phyloP scores from a whole-genome alignment of 2,888 invertebrate species.

The Cosmopolites sordidus region DNA sequence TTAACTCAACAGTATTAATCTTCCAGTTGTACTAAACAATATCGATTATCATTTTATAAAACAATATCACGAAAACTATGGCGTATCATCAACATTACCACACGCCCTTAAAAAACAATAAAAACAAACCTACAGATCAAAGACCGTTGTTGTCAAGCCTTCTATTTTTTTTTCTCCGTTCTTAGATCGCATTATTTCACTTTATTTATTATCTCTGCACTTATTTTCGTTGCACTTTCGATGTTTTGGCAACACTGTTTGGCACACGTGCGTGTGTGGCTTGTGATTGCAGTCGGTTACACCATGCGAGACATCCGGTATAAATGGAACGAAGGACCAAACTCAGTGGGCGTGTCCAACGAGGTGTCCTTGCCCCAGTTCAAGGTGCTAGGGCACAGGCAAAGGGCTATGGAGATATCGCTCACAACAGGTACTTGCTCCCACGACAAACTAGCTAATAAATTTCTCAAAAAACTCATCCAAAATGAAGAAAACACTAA shows the following conservation, averaged over 20 bases:
- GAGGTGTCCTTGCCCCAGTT: conserved; percentile 96
- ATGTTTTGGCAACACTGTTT: conserved; percentile 3
- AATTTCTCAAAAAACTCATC: background rate
- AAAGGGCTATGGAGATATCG: conserved; percentile 93
- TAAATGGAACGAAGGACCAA: conserved; percentile 94
- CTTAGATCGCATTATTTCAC: conserved; percentile 37
- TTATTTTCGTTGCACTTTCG: conserved; percentile 1
- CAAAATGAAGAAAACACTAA: too few species aligned
- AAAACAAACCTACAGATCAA: conserved; percentile 4
- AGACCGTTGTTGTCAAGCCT: background rate
- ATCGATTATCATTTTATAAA: too few species aligned
- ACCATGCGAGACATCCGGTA: conserved; percentile 97
- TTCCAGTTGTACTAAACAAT: too few species aligned
- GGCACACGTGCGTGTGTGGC: conserved; percentile 37
- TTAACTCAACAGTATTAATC: too few species aligned
- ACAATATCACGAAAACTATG: too few species aligned
- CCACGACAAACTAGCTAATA: background rate
- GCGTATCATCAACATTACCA: background rate
- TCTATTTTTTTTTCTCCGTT: conserved; percentile 37
- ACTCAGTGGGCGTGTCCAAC: conserved; percentile 92
- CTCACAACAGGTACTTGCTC: conserved; percentile 81
- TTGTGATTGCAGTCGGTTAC: conserved; percentile 82
- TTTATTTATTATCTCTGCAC: conserved; percentile 39
- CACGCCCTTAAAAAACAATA: background rate
- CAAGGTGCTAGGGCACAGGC: conserved; percentile 95